Conservation (phyloP, 2,888 invertebrate genomes). For the Pristionchus entomophagus region DNA sequence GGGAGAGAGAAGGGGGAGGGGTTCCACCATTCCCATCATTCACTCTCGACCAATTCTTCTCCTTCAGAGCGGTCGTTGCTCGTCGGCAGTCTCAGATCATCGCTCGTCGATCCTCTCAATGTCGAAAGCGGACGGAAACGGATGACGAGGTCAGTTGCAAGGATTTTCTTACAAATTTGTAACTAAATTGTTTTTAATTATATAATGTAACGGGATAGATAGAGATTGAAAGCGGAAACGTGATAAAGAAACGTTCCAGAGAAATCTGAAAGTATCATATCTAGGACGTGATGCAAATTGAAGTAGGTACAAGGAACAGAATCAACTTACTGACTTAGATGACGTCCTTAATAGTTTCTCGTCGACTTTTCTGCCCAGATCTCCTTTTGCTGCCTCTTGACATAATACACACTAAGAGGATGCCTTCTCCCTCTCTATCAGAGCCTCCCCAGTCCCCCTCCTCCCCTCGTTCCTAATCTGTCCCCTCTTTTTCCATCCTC, state of each 20-base stretch:
- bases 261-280: too few relatives aligned
- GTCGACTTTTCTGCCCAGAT: background rate
- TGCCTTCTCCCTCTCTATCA: conserved; percentile 6
- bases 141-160: conserved; percentile 37
- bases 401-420: conserved; percentile 35
- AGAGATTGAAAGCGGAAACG: too few relatives aligned
- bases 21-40: background rate
- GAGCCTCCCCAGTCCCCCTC: conserved; percentile 14
- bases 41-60: background rate
- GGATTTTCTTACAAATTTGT: background rate
- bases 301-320: background rate
- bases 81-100: conserved; percentile 46
- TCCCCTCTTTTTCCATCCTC: conserved; percentile 14
- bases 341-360: conserved; percentile 9
- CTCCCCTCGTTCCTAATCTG: background rate
- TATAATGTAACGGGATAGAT: too few relatives aligned
- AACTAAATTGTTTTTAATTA: too few relatives aligned
- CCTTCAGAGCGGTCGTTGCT: conserved; percentile 45
- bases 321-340: too few relatives aligned
- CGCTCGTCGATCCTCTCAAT: conserved; percentile 40
- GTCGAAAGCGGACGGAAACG: conserved; percentile 35
- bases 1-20: background rate
- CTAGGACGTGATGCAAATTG: too few relatives aligned
- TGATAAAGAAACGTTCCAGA: too few relatives aligned
- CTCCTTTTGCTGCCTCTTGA: conserved; percentile 20